Conservation (phyloP, 2,888 invertebrate species). For the Shargacucullia verbasci region DNA sequence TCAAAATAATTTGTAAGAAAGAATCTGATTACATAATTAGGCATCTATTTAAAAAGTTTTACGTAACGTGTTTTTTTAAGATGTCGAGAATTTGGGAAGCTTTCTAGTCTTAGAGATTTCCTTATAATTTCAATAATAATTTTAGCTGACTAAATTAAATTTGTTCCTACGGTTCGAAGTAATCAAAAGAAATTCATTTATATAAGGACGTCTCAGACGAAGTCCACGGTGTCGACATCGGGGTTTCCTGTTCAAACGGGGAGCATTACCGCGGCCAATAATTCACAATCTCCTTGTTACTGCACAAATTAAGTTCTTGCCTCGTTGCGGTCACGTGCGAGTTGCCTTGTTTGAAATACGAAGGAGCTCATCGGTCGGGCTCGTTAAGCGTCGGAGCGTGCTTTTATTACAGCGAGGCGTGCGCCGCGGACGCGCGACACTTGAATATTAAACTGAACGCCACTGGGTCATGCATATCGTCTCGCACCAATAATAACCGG, state of each 20-base stretch:
- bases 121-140: conserved; percentile 27
- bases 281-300: conserved; percentile 82
- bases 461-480: conserved; percentile 85
- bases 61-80: conserved; percentile 32
- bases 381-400: conserved; percentile 88
- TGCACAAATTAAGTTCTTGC: conserved; percentile 77
- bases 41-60: conserved; percentile 45
- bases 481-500: conserved; percentile 73
- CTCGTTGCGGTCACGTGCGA: conserved; percentile 83
- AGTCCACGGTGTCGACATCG: conserved; percentile 29
- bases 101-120: conserved; percentile 22
- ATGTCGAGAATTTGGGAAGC: conserved; percentile 17
- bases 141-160: conserved; percentile 35
- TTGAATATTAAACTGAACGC: conserved; percentile 84
- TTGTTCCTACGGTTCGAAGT: conserved; percentile 20
- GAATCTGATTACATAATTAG: conserved; percentile 51
- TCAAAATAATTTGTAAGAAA: conserved; percentile 49
- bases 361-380: conserved; percentile 86
- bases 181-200: conserved; percentile 44
- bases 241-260: conserved; percentile 52
- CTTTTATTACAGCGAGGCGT: conserved; percentile 86
- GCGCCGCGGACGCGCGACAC: conserved; percentile 80
- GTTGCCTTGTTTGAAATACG: conserved; percentile 86
- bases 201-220: conserved; percentile 21
- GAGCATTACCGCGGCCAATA: conserved; percentile 70